Conservation (phyloP, 2,888 invertebrate species). For the Rhingia campestris region DNA sequence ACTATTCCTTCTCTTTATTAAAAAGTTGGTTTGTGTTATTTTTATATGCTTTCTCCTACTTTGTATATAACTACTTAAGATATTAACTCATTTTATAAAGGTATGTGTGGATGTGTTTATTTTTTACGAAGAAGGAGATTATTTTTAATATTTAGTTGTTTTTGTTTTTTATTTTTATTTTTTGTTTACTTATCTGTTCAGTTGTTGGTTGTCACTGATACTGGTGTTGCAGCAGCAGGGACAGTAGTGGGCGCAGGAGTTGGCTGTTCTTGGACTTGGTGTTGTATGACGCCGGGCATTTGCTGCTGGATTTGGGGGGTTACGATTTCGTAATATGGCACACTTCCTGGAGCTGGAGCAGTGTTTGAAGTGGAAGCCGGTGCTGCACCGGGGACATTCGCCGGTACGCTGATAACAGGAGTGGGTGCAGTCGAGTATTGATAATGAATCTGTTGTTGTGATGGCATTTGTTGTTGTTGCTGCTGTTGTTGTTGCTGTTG, state of each 20-base stretch:
- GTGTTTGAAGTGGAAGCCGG: constrained; percentile 20
- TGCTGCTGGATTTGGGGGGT: constrained; percentile 29
- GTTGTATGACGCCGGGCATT: constrained; percentile 18
- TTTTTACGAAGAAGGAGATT: constrained; percentile 16
- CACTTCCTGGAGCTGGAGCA: constrained; percentile 8
- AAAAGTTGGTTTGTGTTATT: constrained; percentile 2
- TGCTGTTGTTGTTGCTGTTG: constrained; percentile 43
- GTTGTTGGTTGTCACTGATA: constrained; percentile 24
- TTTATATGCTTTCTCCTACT: constrained; percentile 14
- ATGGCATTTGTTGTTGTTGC: constrained; percentile 6
- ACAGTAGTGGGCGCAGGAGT: constrained; percentile 5
- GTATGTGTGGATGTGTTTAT: constrained; percentile 9
- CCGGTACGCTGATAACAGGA: constrained; percentile 15
- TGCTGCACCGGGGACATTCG: not conserved
- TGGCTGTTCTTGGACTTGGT: constrained; percentile 8
- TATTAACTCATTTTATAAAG: constrained; percentile 28
- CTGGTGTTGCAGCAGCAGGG: constrained; percentile 13
- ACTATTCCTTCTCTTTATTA: not conserved
- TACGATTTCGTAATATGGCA: constrained; percentile 42
- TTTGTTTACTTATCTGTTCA: constrained; percentile 32
- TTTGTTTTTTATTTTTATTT: not conserved
- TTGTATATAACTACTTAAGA: constrained; percentile 21
- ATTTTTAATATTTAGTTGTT: not conserved
- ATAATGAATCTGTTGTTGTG: constrained; percentile 48
- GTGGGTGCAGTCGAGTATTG: constrained; percentile 48